Evolutionary conservation across 2,797 vertebrate genomes (phyloP), one percentile per base, ranked within the genome.

Genomic region (Rhinophrynus dorsalis): DNA sequence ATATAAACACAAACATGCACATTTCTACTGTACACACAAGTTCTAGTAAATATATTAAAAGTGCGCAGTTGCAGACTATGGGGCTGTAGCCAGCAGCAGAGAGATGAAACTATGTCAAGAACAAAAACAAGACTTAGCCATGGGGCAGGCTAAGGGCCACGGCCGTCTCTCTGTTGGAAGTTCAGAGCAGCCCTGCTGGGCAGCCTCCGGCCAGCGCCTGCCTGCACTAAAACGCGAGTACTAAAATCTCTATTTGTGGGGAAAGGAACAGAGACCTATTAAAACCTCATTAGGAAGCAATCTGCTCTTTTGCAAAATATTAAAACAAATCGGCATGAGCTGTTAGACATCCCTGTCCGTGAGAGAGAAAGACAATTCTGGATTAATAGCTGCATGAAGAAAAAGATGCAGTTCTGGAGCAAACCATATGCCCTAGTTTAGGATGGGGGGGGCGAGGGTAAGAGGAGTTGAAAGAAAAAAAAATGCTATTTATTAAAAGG

Each of bases 41-140:
- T 67, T 74, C 52, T 35, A 52, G 17, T 24, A 52, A 62, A 63
- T 1, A 37, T 38, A 63, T 70, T 70, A 20, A 56, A 55, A 37
- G 44, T 65, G 55, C n/a, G 27, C 35, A 58, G 51, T 66, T 60
- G 51, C 7, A n/a, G n/a, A n/a, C 29, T 11, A 11, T 6, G n/a
- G 45, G 55, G 45, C 35, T 24, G 54, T 73, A 62, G 55, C 62
- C 55, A 17, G 26, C 62, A 73, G 62, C 44, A 58, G 61, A 24
- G 61, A 73, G 45, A 66, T 59, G 55, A 60, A 66, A 66, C 56
- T 23, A 60, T 67, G 62, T 73, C 42, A 60, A 55, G 62, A 73
- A 73, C 70, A 73, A 48, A 66, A 59, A 59, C 52, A 15, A 13
- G 40, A 21, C 37, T 37, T 51, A n/a, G 70, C 70, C 64, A 45